Evolutionary conservation across 2,113 vertebrate genomes (phyloP).

Genomic region (Psittacara wagleri): DNA sequence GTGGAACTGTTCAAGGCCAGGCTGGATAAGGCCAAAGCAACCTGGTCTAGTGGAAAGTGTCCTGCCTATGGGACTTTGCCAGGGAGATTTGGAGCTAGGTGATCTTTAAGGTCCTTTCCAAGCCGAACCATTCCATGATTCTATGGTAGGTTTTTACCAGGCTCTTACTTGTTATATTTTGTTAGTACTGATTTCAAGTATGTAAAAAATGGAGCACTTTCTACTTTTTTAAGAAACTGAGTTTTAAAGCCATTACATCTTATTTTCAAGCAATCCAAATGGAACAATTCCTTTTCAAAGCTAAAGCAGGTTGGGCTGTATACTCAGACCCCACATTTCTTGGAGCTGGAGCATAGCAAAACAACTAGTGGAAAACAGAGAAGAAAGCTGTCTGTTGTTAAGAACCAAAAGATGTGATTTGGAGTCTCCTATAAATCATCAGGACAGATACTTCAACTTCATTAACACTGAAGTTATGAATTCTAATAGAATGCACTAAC

Average conservation of each 20-base stretch:
- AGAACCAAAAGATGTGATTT: background rate
- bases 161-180: background rate
- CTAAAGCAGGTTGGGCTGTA: background rate
- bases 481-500: background rate
- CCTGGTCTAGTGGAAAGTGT: background rate
- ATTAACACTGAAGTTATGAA: conserved; percentile 1
- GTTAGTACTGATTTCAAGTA: background rate
- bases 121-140: background rate
- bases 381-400: background rate
- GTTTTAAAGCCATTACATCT: background rate
- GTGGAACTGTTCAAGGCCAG: background rate
- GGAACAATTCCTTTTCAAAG: background rate
- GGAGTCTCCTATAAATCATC: conserved; percentile 5
- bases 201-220: background rate
- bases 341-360: background rate
- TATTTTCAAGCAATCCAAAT: background rate
- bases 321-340: background rate
- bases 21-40: background rate
- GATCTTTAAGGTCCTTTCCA: background rate
- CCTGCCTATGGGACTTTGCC: background rate
- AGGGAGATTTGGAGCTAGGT: background rate
- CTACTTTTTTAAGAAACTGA: background rate
- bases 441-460: conserved; percentile 4
- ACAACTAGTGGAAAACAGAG: background rate
- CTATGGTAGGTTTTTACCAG: background rate